Conservation (phyloP, 2,888 invertebrate genomes). For the Portevinia maculata region DNA sequence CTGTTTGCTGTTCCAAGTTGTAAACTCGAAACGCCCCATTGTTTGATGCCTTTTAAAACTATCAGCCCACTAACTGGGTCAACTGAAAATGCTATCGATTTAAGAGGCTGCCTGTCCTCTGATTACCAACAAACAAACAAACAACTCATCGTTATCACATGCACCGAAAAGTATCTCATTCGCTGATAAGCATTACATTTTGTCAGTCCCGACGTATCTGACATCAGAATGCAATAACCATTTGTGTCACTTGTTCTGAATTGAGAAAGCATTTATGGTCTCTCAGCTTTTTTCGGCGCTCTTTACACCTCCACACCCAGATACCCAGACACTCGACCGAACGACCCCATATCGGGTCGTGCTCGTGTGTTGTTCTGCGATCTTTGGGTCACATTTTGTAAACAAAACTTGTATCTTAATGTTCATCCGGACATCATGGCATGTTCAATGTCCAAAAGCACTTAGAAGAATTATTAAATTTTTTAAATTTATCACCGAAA, state of each 20-base stretch:
- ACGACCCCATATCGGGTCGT: background rate
- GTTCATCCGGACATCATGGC: slow-evolving; percentile 53
- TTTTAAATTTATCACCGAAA: slow-evolving; percentile 65
- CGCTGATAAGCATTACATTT: slow-evolving; percentile 36
- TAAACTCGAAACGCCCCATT: slow-evolving; percentile 3
- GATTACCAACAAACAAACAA: slow-evolving; percentile 13
- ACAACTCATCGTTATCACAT: slow-evolving; percentile 10
- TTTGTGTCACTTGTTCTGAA: slow-evolving; percentile 64
- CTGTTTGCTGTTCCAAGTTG: background rate
- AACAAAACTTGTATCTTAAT: slow-evolving; percentile 66
- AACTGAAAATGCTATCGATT: slow-evolving; percentile 19
- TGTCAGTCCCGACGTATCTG: slow-evolving; percentile 48
- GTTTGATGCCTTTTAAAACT: background rate
- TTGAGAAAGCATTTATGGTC: slow-evolving; percentile 27
- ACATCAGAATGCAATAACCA: slow-evolving; percentile 72
- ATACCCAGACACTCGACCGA: background rate
- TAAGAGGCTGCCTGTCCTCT: slow-evolving; percentile 17
- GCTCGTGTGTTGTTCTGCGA: background rate
- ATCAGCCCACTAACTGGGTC: slow-evolving; percentile 9
- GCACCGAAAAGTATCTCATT: slow-evolving; percentile 25
- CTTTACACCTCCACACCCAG: slow-evolving; percentile 3
- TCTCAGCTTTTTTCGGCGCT: background rate
- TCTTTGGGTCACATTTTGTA: slow-evolving; percentile 37
- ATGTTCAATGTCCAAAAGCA: slow-evolving; percentile 72
- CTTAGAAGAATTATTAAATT: slow-evolving; percentile 71